A percentile compares a stretch with the other conserved stretches of the same genome.
These are phyloP conservation scores for Macrosiphum euphorbiae DNA, from an alignment of 2,888 invertebrate species.

Conservation along the genomic window DNA sequence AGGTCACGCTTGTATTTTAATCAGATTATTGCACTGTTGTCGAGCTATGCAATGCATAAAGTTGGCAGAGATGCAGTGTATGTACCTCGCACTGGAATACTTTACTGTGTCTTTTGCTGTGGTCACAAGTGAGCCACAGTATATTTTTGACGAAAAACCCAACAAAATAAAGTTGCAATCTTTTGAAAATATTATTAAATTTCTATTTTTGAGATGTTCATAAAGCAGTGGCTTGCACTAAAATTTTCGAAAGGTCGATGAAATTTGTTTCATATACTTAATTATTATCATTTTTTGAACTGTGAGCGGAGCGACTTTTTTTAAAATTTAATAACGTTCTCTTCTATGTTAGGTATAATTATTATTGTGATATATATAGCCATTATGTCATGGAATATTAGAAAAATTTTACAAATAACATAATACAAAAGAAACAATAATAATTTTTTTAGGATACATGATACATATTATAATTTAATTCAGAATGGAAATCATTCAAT, in stretches of 20 bases:
- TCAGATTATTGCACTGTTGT: background rate
- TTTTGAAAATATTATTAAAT: background rate
- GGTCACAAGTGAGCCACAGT: background rate
- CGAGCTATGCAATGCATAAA: background rate
- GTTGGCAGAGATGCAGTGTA: background rate
- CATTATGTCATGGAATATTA: background rate
- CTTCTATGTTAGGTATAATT: background rate
- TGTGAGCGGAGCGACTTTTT: background rate
- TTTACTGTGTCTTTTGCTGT: background rate
- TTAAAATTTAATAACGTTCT: background rate
- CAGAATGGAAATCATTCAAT: background rate
- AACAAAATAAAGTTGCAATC: background rate
- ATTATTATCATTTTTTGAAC: background rate
- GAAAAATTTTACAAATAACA: background rate
- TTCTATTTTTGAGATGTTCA: background rate
- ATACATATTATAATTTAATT: background rate
- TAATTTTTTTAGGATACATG: background rate
- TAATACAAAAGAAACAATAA: background rate
- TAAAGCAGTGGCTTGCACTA: background rate
- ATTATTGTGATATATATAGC: background rate
- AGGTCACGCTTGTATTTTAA: background rate
- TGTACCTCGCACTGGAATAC: background rate
- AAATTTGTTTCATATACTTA: background rate
- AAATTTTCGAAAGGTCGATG: background rate
- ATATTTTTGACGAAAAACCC: background rate